These are phyloP conservation scores for Dysdera silvatica DNA, from an alignment of 1,140 invertebrate species.

Conservation along the genomic window DNA sequence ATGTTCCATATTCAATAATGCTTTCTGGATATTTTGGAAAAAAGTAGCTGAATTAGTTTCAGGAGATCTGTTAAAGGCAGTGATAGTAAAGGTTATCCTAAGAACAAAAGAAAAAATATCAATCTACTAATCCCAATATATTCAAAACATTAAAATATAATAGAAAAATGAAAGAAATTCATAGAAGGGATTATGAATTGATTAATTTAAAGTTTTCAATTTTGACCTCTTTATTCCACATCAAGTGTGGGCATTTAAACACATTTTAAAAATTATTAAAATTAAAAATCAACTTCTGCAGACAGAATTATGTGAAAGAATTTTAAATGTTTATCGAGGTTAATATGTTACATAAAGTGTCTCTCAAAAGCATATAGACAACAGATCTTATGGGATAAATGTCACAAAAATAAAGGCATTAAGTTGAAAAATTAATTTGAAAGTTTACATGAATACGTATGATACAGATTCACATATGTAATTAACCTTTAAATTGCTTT, in stretches of 20 bases:
- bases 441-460: no score
- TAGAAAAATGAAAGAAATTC: not conserved
- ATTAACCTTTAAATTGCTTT: no score
- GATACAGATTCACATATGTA: no score
- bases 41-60: slow-evolving; percentile 40
- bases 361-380: no score
- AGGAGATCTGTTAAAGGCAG: slow-evolving; percentile 38
- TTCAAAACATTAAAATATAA: not conserved
- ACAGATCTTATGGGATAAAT: no score
- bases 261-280: no score
- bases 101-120: slow-evolving; percentile 24
- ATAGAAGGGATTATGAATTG: not conserved
- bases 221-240: not conserved
- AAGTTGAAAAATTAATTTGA: no score
- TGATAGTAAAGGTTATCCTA: slow-evolving; percentile 41
- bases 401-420: no score
- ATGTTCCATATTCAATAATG: slow-evolving; percentile 36
- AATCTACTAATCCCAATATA: not conserved
- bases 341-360: no score
- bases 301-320: no score
- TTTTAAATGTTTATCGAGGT: no score
- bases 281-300: no score
- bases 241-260: not conserved
- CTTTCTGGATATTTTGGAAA: slow-evolving; percentile 27
- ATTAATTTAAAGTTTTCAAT: not conserved